Base-by-base conservation (phyloP, 2,113 vertebrate species). In the Scophthalmus maximus region DNA sequence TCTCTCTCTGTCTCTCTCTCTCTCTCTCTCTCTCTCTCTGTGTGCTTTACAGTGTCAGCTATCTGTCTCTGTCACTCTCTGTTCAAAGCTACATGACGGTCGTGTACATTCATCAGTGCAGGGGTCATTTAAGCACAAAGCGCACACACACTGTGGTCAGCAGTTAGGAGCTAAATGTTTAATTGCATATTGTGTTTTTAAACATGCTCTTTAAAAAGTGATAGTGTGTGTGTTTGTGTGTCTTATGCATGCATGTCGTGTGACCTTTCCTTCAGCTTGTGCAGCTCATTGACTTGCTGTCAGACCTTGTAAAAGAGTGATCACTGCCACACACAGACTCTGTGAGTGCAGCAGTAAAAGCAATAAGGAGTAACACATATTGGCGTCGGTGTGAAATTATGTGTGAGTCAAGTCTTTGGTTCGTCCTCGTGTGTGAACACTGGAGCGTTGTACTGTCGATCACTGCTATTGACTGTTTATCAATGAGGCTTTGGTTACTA, bases 251-350 rank as follows among this genome's bases (percentile, higher is more conserved):
- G 55, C 30, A 32, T 12, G 2, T 14, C 23, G 5, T 9, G 52
- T 69, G 74, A 82, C 73, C 82, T 65, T 53, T 47, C 46, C 62
- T 53, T 47, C 46, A 73, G 52, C 78, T 42, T 22, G 12, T 27
- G 29, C 71, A 70, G 52, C 76, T 44, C 53, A 76, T 74, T 47
- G 79, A 86, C 82, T 84, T 52, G 9, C 81, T 81, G 73, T 72
- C 79, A 76, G 69, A 78, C 64, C 59, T 76, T 65, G 76, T 88
- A 52, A 81, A 84, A 68, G 26, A 62, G 58, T 67, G 70, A 78
- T 63, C 40, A 32, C 76, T 79, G 51, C 64, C 73, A 15, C 59
- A 67, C 36, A 58, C 42, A 68, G 73, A 67, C 49, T 73, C 50
- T 1, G 40, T 27, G 60, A 68, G 76, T 46, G 59, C 47, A 47